These are phyloP conservation scores for Exephanes ischioxanthus DNA, from an alignment of 2,888 invertebrate genomes.

Conservation along the genomic window DNA sequence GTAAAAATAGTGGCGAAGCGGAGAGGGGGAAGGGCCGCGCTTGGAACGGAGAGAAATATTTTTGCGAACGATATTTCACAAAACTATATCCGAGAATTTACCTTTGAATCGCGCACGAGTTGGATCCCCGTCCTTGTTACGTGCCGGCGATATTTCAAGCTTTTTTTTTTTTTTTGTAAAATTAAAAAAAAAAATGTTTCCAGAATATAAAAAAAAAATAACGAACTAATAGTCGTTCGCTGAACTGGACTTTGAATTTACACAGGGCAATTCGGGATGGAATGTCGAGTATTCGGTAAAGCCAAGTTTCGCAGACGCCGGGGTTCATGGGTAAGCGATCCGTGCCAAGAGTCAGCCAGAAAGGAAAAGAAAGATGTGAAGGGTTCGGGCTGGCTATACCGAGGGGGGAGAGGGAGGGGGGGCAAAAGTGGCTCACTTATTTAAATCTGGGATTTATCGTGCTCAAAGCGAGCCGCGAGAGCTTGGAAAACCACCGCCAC, in stretches of 20 bases:
- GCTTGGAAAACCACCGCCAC: conserved; percentile 68
- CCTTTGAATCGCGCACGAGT: conserved; percentile 27
- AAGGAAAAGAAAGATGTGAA: conserved; percentile 37
- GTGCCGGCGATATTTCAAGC: not conserved
- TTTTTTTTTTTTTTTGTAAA: not conserved
- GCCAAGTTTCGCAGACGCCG: not conserved
- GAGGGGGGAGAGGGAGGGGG: not conserved
- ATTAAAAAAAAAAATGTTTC: no score
- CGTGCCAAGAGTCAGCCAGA: conserved; percentile 1
- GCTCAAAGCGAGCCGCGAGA: conserved; percentile 68
- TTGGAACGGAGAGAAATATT: conserved; percentile 45
- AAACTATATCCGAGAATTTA: conserved; percentile 38
- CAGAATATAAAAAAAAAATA: not conserved
- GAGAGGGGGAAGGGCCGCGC: not conserved
- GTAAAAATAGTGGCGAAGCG: conserved; percentile 53
- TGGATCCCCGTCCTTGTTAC: conserved; percentile 1
- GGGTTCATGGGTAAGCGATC: not conserved
- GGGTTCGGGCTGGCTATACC: not conserved
- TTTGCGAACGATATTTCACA: conserved; percentile 57
- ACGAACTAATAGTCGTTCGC: not conserved
- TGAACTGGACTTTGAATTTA: not conserved
- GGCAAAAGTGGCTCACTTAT: conserved; percentile 69
- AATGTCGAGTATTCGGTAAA: not conserved
- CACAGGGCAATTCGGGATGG: not conserved
- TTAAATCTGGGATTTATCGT: conserved; percentile 74